Percentiles rank a stretch among this genome's conserved stretches.
Evolutionary conservation across 2,888 invertebrate genomes (phyloP).

Genomic region (Limulus polyphemus): DNA sequence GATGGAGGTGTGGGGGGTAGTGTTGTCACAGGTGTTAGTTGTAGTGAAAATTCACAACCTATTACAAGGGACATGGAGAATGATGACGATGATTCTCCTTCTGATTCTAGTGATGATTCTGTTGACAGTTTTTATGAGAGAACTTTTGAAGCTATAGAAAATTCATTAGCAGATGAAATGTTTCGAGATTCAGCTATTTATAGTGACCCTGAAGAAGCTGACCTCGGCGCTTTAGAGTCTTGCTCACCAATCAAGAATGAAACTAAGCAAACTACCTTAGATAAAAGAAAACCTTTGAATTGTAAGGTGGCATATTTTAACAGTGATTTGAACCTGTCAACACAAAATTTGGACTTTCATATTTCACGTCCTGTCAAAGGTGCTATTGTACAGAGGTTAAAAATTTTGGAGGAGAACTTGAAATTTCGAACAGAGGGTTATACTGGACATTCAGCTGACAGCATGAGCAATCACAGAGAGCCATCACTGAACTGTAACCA

Average conservation of each 20-base stretch:
- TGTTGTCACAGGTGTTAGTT: constrained; percentile 6
- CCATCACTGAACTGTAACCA: constrained; percentile 31
- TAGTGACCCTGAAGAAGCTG: constrained; percentile 54
- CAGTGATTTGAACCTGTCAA: not conserved
- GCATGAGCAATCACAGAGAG: constrained; percentile 34
- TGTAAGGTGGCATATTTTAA: no score
- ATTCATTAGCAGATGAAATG: constrained; percentile 51
- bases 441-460: constrained; percentile 27
- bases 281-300: no score
- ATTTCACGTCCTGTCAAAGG: constrained; percentile 11
- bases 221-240: constrained; percentile 12
- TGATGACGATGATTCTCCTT: constrained; percentile 18
- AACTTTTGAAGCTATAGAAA: constrained; percentile 60
- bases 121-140: constrained; percentile 63
- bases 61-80: constrained; percentile 1
- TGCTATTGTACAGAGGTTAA: constrained; percentile 33
- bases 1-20: constrained; percentile 38
- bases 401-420: constrained; percentile 33
- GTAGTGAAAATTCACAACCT: not conserved
- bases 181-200: constrained; percentile 73
- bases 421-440: constrained; percentile 30
- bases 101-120: constrained; percentile 38
- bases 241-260: constrained; percentile 1
- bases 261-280: not conserved
- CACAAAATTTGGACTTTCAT: not conserved